A percentile compares a stretch with the other conserved stretches of the same genome.
Evolutionary conservation across 2,888 invertebrate genomes (phyloP).

Genomic region (Campoplex nolae): DNA sequence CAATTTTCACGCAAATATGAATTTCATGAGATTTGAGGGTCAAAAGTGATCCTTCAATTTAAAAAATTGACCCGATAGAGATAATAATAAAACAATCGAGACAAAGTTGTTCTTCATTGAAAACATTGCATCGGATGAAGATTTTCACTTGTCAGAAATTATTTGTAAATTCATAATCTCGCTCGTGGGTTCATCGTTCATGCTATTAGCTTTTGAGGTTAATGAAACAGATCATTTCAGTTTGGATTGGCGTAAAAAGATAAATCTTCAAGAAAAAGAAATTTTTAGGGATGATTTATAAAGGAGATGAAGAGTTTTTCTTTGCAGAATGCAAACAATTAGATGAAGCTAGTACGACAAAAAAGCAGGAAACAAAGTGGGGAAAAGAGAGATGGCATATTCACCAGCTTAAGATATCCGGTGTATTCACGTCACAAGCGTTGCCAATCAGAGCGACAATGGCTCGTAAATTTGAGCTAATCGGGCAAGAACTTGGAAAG

Average conservation of each 20-base stretch:
- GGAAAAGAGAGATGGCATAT: constrained; percentile 6
- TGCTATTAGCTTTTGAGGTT: not conserved
- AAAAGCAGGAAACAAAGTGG: constrained; percentile 9
- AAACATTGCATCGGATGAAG: too few relatives aligned
- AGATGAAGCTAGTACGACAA: not conserved
- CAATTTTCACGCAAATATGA: constrained; percentile 11
- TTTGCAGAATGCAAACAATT: constrained; percentile 65
- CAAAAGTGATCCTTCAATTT: not conserved
- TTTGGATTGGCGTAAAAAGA: not conserved
- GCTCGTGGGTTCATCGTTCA: not conserved
- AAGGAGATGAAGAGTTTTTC: constrained; percentile 78
- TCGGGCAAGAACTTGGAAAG: constrained; percentile 75
- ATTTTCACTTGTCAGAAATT: not conserved
- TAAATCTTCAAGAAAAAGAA: not conserved
- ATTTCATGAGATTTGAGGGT: not conserved
- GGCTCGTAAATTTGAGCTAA: constrained; percentile 83
- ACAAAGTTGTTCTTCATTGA: too few relatives aligned
- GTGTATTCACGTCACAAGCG: constrained; percentile 78
- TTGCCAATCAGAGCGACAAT: constrained; percentile 83
- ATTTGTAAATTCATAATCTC: not conserved
- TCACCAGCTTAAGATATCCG: not conserved
- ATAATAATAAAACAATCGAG: too few relatives aligned
- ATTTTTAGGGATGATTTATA: constrained; percentile 6
- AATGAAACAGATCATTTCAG: not conserved
- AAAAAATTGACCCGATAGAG: not conserved